Conservation (phyloP, 1,140 invertebrate species). For the Copidosoma floridanum region DNA sequence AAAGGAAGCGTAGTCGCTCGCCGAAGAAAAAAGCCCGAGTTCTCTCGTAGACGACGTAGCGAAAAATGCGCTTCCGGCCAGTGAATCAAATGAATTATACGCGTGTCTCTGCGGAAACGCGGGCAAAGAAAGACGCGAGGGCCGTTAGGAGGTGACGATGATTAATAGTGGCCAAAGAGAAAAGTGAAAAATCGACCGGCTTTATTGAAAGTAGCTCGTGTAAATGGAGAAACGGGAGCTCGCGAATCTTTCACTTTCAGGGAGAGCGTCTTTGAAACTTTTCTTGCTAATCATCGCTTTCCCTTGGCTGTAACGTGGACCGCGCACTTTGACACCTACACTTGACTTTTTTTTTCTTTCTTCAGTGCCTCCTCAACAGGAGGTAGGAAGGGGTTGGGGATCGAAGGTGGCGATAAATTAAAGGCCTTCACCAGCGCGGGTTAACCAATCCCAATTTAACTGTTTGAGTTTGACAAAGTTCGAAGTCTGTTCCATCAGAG, state of each 20-base stretch:
- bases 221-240: too few relatives aligned
- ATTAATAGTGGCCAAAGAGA: conserved; percentile 4
- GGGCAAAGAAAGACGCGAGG: too few relatives aligned
- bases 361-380: too few relatives aligned
- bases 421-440: too few relatives aligned
- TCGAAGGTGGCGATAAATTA: too few relatives aligned
- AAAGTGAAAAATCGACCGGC: neutral
- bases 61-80: neutral
- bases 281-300: conserved; percentile 10
- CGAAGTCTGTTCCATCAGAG: neutral
- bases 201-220: conserved; percentile 14
- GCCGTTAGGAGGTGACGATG: too few relatives aligned
- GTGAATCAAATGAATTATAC: neutral
- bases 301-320: too few relatives aligned
- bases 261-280: neutral
- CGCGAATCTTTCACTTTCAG: conserved; percentile 2
- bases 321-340: too few relatives aligned
- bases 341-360: neutral
- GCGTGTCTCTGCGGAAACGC: too few relatives aligned
- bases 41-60: conserved; percentile 1
- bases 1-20: too few relatives aligned
- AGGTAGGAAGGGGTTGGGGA: too few relatives aligned
- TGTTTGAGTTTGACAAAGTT: conserved; percentile 1
- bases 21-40: conserved; percentile 16
- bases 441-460: too few relatives aligned